A percentile compares a stretch with the other conserved stretches of the same genome.
phyloP scores from a whole-genome alignment of 2,888 invertebrate genomes.

The Agrochola lychnidis region DNA sequence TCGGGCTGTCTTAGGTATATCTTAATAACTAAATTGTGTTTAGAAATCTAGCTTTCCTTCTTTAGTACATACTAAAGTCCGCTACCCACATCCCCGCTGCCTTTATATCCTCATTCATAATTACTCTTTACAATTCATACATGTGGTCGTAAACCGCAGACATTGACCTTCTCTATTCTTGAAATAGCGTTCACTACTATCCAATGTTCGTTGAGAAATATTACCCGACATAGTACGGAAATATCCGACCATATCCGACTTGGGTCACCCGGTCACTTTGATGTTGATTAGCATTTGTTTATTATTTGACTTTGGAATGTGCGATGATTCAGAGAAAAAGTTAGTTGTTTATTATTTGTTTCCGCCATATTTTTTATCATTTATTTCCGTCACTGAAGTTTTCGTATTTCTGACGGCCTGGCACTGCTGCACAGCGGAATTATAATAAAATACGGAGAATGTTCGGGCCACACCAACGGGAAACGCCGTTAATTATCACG shows the following conservation, averaged over 20 bases:
- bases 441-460: background rate
- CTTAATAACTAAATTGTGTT: background rate
- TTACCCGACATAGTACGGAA: conserved; percentile 30
- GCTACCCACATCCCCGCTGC: conserved; percentile 11
- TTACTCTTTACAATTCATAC: conserved; percentile 47
- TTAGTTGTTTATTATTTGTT: background rate
- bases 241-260: conserved; percentile 49
- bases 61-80: background rate
- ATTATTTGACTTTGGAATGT: conserved; percentile 13
- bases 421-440: background rate
- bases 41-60: background rate
- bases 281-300: conserved; percentile 17
- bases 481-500: too few species aligned
- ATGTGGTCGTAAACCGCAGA: conserved; percentile 78
- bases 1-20: background rate
- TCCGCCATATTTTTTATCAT: background rate
- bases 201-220: conserved; percentile 68
- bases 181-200: conserved; percentile 77
- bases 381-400: background rate
- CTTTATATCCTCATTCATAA: conserved; percentile 38
- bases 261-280: conserved; percentile 50
- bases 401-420: background rate
- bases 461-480: too few species aligned
- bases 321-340: background rate
- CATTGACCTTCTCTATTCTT: conserved; percentile 84